phyloP scores from a whole-genome alignment of 2,113 vertebrate genomes.

The Psophia crepitans region DNA sequence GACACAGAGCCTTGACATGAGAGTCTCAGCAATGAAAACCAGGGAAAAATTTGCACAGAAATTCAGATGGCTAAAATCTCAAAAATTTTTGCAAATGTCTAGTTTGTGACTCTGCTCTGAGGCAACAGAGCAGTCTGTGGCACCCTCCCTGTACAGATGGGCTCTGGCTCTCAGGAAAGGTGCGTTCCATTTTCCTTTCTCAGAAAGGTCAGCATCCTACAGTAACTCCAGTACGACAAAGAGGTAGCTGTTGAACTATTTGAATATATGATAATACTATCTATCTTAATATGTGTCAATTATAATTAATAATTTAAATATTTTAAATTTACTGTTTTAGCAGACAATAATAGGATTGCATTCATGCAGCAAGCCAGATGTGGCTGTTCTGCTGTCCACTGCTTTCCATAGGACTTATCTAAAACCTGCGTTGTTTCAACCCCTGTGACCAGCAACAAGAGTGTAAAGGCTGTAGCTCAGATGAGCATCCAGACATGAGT shows the following conservation, averaged over 20 bases:
- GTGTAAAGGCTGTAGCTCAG: not conserved
- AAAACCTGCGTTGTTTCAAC: not conserved
- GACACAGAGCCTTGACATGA: fast-evolving
- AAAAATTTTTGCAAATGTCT: not conserved
- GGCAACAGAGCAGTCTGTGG: not conserved
- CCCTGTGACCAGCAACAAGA: not conserved
- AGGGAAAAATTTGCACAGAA: not conserved
- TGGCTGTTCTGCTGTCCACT: not conserved
- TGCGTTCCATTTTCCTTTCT: not conserved
- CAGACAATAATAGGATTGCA: not conserved
- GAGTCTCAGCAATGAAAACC: not conserved
- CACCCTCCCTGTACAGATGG: not conserved
- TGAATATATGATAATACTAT: not conserved
- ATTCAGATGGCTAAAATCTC: not conserved
- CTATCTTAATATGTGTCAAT: not conserved
- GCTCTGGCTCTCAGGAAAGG: not conserved
- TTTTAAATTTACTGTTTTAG: not conserved
- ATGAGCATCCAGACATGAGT: not conserved
- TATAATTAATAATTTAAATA: not conserved
- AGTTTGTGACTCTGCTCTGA: not conserved
- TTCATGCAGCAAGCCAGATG: not conserved
- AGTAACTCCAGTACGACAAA: not conserved
- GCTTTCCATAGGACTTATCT: not conserved
- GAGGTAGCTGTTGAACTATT: not conserved
- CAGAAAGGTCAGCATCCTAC: not conserved